Evolutionary conservation across 2,113 vertebrate species (phyloP).

Genomic region (Tricholaema leucomelas): DNA sequence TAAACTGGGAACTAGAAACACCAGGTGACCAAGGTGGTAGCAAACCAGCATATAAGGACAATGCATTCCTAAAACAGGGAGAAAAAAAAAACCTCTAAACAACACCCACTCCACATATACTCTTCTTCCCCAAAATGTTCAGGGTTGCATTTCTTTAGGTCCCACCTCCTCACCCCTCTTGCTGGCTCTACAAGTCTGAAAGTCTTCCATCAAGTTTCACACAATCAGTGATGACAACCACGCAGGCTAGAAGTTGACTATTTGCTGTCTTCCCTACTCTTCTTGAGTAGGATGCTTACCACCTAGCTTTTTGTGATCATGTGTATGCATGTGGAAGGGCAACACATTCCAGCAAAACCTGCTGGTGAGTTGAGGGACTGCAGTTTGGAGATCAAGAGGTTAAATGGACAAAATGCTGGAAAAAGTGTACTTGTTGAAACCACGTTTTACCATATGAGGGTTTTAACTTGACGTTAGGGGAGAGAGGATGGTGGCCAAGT

Average conservation of each 20-base stretch:
- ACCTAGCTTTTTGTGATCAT: not conserved
- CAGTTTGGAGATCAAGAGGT: not conserved
- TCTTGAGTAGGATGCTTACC: not conserved
- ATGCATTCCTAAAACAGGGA: fast-evolving
- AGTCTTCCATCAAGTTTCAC: not conserved
- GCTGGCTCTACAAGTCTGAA: not conserved
- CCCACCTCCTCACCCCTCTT: not conserved
- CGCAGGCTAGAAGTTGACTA: not conserved
- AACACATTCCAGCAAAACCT: not conserved
- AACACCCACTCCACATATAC: not conserved
- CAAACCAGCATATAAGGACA: not conserved
- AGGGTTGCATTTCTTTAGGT: not conserved
- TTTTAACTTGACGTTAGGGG: not conserved
- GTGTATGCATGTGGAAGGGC: not conserved
- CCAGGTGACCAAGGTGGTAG: not conserved
- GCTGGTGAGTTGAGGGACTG: not conserved
- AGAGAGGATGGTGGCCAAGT: not conserved
- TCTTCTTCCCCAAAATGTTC: not conserved
- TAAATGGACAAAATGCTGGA: not conserved
- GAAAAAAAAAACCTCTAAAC: not conserved
- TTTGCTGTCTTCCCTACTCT: not conserved
- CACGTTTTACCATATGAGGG: not conserved
- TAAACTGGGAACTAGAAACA: not conserved
- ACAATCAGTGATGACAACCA: not conserved
- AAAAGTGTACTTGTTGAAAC: not conserved